These are phyloP conservation scores for Marcusenius ussheri DNA, from an alignment of 2,113 vertebrate genomes.

Conservation along the genomic window DNA sequence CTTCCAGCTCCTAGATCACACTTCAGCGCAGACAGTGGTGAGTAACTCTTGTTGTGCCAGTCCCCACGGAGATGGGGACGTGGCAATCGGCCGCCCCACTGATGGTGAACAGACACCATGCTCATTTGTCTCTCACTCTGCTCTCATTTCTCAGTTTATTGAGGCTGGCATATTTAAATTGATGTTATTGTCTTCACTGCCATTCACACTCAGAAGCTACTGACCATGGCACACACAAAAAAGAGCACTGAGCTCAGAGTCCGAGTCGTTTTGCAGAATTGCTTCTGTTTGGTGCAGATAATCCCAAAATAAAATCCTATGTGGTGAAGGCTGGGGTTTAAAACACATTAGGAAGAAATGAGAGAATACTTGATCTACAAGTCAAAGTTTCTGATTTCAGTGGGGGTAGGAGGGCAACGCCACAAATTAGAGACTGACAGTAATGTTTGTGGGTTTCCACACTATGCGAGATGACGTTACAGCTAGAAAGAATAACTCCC, in stretches of 20 bases:
- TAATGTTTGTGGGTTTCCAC: neutral
- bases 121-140: neutral
- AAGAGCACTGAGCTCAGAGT: neutral
- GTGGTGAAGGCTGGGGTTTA: neutral
- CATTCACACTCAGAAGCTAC: neutral
- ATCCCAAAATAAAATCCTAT: neutral
- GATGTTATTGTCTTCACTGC: neutral
- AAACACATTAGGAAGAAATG: conserved; percentile 16
- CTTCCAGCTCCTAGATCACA: conserved; percentile 76
- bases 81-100: too few species aligned
- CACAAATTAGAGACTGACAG: conserved; percentile 12
- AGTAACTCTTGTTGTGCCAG: conserved; percentile 39
- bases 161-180: neutral
- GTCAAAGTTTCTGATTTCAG: neutral
- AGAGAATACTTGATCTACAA: conserved; percentile 12
- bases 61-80: neutral
- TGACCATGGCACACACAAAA: neutral
- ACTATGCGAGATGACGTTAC: neutral
- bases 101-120: neutral
- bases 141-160: neutral
- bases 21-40: conserved; percentile 82
- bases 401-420: neutral
- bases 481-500: neutral
- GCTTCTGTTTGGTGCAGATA: conserved; percentile 3
- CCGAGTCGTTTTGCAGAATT: neutral